Evolutionary conservation across 2,797 vertebrate species (phyloP).

Genomic region (Enteromius radiatus): DNA sequence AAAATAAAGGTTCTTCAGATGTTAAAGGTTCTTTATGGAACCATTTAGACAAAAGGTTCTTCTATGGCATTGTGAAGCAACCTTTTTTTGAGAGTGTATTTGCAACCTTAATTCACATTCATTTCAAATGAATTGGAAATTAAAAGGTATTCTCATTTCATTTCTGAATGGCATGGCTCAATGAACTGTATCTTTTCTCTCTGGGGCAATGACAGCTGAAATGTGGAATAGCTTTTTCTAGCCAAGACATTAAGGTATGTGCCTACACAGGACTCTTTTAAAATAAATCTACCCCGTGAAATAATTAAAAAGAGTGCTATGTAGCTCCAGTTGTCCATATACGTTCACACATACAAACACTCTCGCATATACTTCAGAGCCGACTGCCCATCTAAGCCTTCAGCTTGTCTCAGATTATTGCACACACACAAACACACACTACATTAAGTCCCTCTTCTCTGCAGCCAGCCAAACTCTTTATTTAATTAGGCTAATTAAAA

Average conservation of each 20-base stretch:
- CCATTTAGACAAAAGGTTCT: too few species aligned
- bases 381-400: not conserved
- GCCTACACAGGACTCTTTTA: not conserved
- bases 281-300: slow-evolving; percentile 2
- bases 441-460: slow-evolving; percentile 60
- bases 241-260: not conserved
- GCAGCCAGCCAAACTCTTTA: slow-evolving; percentile 63
- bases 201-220: not conserved
- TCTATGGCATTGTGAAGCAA: too few species aligned
- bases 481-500: slow-evolving; percentile 81
- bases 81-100: not conserved
- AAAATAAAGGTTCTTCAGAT: too few species aligned
- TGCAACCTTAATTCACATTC: not conserved
- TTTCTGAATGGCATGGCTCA: slow-evolving; percentile 5
- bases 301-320: slow-evolving; percentile 22
- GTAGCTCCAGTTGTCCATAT: not conserved
- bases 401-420: not conserved
- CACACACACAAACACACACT: not conserved
- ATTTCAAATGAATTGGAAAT: not conserved
- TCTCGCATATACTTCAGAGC: slow-evolving; percentile 7
- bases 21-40: too few species aligned
- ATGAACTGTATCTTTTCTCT: not conserved
- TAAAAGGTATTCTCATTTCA: not conserved
- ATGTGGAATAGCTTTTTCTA: not conserved
- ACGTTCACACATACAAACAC: slow-evolving; percentile 32